Evolutionary conservation across 2,797 vertebrate species (phyloP).

Genomic region (Enteromius fasciolatus): DNA sequence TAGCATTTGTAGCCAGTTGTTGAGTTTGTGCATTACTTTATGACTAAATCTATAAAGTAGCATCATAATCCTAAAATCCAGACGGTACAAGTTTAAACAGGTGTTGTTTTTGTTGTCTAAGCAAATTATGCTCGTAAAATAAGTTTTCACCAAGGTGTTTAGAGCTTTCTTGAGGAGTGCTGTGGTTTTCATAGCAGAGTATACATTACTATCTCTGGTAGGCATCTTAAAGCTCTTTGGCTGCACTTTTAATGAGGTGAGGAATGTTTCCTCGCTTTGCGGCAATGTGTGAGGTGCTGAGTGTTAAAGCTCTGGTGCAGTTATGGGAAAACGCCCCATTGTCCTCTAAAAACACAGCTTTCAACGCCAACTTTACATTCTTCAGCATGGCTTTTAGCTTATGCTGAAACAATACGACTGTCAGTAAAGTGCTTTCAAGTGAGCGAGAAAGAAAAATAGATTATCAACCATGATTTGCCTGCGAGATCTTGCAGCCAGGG

Average conservation of each 20-base stretch:
- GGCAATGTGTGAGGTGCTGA: slow-evolving; percentile 42
- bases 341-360: slow-evolving; percentile 45
- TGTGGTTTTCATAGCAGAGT: slow-evolving; percentile 25
- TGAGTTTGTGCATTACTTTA: not conserved
- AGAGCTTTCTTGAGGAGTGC: slow-evolving; percentile 18
- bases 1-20: not conserved
- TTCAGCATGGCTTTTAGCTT: slow-evolving; percentile 17
- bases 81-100: not conserved
- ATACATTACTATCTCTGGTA: slow-evolving; percentile 31
- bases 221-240: slow-evolving; percentile 42
- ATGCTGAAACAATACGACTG: slow-evolving; percentile 2
- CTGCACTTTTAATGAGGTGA: slow-evolving; percentile 33
- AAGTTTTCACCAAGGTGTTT: slow-evolving; percentile 16
- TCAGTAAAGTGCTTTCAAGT: slow-evolving; percentile 26
- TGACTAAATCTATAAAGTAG: not conserved
- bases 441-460: slow-evolving; percentile 38
- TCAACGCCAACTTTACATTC: slow-evolving; percentile 35
- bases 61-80: not conserved
- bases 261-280: slow-evolving; percentile 42
- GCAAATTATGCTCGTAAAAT: slow-evolving; percentile 8
- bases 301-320: slow-evolving; percentile 30
- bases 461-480: slow-evolving; percentile 6
- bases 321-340: slow-evolving; percentile 33
- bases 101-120: not conserved
- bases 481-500: not conserved